These are phyloP conservation scores for Ciconia boyciana DNA, from an alignment of 2,113 vertebrate species.

Conservation along the genomic window DNA sequence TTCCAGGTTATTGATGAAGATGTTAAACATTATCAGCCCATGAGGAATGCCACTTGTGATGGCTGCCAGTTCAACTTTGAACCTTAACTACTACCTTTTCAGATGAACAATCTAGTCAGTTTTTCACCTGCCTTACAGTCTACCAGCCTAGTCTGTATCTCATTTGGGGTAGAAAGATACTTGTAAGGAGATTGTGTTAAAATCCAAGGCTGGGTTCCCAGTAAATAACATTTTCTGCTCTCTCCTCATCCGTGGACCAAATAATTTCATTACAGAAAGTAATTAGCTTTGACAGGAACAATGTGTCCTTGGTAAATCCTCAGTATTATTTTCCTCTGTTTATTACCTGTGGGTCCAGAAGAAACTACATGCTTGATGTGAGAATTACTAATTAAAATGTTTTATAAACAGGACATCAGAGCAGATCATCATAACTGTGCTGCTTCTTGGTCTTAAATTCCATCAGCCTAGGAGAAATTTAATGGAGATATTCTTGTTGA, in stretches of 20 bases:
- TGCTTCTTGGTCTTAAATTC: not conserved
- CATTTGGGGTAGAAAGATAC: not conserved
- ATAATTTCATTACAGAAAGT: not conserved
- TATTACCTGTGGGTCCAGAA: not conserved
- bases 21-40: not conserved
- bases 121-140: not conserved
- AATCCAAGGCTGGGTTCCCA: not conserved
- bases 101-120: not conserved
- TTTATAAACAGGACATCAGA: not conserved
- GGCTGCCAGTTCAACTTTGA: not conserved
- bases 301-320: not conserved
- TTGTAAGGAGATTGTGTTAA: not conserved
- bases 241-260: not conserved
- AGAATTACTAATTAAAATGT: not conserved
- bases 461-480: not conserved
- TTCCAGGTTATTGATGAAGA: not conserved
- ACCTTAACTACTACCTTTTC: not conserved
- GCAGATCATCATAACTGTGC: not conserved
- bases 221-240: not conserved
- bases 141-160: not conserved
- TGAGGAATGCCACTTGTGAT: not conserved
- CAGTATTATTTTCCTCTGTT: not conserved
- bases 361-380: not conserved
- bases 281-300: not conserved
- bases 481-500: not conserved